Evolutionary conservation across 2,888 invertebrate genomes (phyloP).

Genomic region (Amphipyra berbera): DNA sequence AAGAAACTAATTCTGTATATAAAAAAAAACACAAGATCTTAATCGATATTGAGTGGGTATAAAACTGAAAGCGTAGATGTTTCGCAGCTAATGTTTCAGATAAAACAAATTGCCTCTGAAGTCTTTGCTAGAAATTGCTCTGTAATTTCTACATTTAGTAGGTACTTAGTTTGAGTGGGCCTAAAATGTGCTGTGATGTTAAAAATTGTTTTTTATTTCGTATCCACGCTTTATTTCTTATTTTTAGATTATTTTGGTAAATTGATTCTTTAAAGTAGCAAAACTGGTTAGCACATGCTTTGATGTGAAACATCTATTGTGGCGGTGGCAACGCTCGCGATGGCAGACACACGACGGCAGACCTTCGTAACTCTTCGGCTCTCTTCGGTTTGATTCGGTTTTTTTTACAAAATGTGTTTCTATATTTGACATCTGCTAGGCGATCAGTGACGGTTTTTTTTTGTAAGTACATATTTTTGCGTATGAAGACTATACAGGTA

Average conservation of each 20-base stretch:
- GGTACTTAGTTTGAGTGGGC: slow-evolving; percentile 57
- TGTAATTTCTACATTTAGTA: slow-evolving; percentile 74
- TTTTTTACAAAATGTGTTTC: no score
- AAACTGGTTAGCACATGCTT: no score
- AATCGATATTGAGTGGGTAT: slow-evolving; percentile 46
- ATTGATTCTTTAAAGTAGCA: not conserved
- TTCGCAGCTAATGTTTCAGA: slow-evolving; percentile 68
- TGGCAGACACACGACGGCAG: no score
- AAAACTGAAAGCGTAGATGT: slow-evolving; percentile 43
- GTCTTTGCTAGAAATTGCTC: slow-evolving; percentile 71
- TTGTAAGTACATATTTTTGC: no score
- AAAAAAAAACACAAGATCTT: slow-evolving; percentile 32
- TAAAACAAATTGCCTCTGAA: slow-evolving; percentile 74
- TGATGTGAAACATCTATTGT: no score
- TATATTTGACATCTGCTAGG: no score
- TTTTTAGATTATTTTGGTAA: not conserved
- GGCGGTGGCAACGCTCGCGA: no score
- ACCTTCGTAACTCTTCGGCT: no score
- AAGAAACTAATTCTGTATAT: slow-evolving; percentile 11
- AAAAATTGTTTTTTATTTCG: slow-evolving; percentile 4
- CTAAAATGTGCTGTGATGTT: slow-evolving; percentile 64
- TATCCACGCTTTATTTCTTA: not conserved
- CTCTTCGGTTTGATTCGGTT: no score
- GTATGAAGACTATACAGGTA: no score
- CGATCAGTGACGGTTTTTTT: no score